Conservation (phyloP, 2,888 invertebrate species). For the Perdita meconis region DNA sequence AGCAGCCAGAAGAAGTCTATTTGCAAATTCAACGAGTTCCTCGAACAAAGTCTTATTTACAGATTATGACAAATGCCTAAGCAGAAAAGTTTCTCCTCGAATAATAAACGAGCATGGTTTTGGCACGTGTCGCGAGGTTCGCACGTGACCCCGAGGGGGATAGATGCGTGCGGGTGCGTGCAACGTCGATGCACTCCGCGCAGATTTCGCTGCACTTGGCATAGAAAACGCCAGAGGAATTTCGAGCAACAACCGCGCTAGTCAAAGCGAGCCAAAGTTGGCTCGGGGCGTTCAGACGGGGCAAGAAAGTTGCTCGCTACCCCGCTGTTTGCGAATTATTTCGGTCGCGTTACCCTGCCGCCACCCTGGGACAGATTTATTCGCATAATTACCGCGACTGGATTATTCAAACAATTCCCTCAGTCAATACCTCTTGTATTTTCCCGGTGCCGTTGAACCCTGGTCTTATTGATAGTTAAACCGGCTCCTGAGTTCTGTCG, state of each 20-base stretch:
- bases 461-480: slow-evolving; percentile 18
- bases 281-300: neutral
- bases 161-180: slow-evolving; percentile 21
- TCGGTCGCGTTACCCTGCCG: slow-evolving; percentile 3
- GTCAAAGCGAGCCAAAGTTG: slow-evolving; percentile 32
- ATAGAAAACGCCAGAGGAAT: slow-evolving; percentile 51
- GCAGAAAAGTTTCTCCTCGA: neutral
- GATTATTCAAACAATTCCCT: slow-evolving; percentile 16
- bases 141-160: neutral
- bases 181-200: slow-evolving; percentile 19
- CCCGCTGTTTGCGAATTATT: slow-evolving; percentile 34
- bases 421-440: neutral
- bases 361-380: slow-evolving; percentile 13
- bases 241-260: slow-evolving; percentile 27
- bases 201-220: slow-evolving; percentile 57
- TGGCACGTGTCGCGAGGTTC: slow-evolving; percentile 29
- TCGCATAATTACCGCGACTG: slow-evolving; percentile 20
- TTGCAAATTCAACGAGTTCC: too few species aligned
- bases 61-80: neutral
- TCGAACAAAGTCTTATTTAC: too few species aligned
- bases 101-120: slow-evolving; percentile 13
- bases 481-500: neutral
- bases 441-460: slow-evolving; percentile 30
- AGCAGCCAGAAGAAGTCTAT: too few species aligned
- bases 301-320: slow-evolving; percentile 32